Percentiles rank a stretch among this genome's conserved stretches.
phyloP scores from a whole-genome alignment of 1,140 invertebrate genomes.

The Drosophila sp. region DNA sequence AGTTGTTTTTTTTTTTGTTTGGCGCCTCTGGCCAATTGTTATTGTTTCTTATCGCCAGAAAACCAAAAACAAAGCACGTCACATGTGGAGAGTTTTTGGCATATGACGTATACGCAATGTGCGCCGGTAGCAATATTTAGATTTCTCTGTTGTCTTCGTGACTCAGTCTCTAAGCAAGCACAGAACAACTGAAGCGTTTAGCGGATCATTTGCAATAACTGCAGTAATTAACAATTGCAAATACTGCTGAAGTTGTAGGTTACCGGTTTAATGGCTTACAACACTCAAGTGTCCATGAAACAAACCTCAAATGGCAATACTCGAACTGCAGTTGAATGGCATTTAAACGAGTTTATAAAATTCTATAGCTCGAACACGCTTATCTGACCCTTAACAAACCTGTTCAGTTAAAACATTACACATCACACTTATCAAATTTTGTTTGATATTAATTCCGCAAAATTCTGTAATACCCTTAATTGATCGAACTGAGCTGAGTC shows the following conservation, averaged over 20 bases:
- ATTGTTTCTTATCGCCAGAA: slow-evolving; percentile 34
- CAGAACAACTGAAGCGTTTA: not conserved
- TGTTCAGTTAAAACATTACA: not conserved
- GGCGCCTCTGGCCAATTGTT: slow-evolving; percentile 33
- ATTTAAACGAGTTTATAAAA: slow-evolving; percentile 28
- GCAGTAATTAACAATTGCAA: slow-evolving; percentile 5
- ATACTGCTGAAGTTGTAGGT: slow-evolving; percentile 17
- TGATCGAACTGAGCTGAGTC: too few species aligned
- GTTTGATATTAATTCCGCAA: too few species aligned
- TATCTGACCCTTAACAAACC: slow-evolving; percentile 14
- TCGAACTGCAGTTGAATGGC: slow-evolving; percentile 36
- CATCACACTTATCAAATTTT: too few species aligned
- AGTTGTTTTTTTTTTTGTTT: too few species aligned
- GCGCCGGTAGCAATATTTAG: not conserved
- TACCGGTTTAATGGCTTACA: slow-evolving; percentile 12
- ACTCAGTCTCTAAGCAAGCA: not conserved
- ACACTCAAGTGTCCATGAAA: slow-evolving; percentile 7
- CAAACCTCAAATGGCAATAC: slow-evolving; percentile 6
- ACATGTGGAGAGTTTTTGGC: slow-evolving; percentile 24
- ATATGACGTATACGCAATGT: slow-evolving; percentile 44
- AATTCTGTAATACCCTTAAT: too few species aligned
- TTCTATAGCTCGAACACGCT: slow-evolving; percentile 7
- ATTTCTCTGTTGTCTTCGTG: not conserved
- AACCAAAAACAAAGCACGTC: slow-evolving; percentile 11
- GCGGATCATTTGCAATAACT: not conserved